Evolutionary conservation across 2,888 invertebrate genomes (phyloP), one percentile per base, ranked within the genome.

Genomic region (Halocaridina rubra): DNA sequence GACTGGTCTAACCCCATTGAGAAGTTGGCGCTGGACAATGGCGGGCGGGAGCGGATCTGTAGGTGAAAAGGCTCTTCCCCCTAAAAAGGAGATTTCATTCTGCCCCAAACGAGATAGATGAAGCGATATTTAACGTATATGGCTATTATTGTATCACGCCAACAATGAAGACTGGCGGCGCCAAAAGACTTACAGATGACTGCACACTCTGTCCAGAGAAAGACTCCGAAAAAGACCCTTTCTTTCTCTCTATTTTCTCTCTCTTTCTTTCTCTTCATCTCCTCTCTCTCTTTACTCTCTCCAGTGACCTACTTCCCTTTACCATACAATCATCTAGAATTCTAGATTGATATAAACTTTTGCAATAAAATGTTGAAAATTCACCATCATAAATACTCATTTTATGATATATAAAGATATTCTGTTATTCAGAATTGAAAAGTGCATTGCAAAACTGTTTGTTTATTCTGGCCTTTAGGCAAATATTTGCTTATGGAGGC

Each of bases 71-170:
- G 5, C 53, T 53, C 10, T 19, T 53, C 53, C 19, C 2, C 53
- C 53, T 19, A 13, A 53, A 53, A 61, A 27, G 32, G 22, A 16
- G 22, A 29, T 22, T 24, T 80, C 57, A 24, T 24, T 4, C 46
- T n/a, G 24, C 33, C 33, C 10, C 22, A 19, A 81, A 64, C 75
- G 76, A 67, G 81, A 81, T 64, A 75, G 75, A 81, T 75, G 69
- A 53, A 69, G 81, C 75, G 81, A 81, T 81, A 81, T 76, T 76
- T 76, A 81, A 81, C 81, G 76, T 81, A 81, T 81, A 81, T 75
- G 75, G 76, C 81, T 81, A 81, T 81, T 81, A 81, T 81, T 76
- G 81, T 81, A 81, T 81, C 81, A 81, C 24, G 46, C 33, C 30
- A 76, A 46, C 64, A 81, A 77, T n/a, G 69, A 19, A 5, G 19